These are phyloP conservation scores for Drosophila orosa DNA, from an alignment of 1,140 invertebrate genomes.

Conservation along the genomic window DNA sequence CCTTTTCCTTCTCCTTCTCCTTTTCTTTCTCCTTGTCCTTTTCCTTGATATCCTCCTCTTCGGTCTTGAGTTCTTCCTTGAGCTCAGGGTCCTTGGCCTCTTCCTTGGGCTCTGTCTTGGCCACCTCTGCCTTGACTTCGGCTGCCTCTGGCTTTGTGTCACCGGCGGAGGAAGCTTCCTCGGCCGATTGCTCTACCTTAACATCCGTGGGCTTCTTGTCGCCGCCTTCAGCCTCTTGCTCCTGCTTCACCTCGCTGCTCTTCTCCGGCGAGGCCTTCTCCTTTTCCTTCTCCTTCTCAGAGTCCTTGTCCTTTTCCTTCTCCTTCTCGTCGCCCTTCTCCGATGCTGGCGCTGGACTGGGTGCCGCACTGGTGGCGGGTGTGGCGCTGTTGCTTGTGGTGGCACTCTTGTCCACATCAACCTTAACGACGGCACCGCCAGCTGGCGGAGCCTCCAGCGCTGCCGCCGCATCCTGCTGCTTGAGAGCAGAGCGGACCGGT, in stretches of 20 bases:
- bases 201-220: constrained; percentile 64
- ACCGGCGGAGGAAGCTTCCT: constrained; percentile 21
- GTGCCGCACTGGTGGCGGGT: constrained; percentile 89
- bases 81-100: constrained; percentile 51
- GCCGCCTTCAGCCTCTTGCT: constrained; percentile 83
- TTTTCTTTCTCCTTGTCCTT: constrained; percentile 60
- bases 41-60: constrained; percentile 23
- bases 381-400: constrained; percentile 87
- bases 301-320: constrained; percentile 70
- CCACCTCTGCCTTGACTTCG: constrained; percentile 54
- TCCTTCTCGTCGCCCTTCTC: constrained; percentile 79
- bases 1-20: constrained; percentile 58
- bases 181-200: constrained; percentile 53
- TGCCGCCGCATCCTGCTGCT: constrained; percentile 49
- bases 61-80: constrained; percentile 58
- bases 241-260: constrained; percentile 84
- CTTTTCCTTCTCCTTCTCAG: constrained; percentile 55
- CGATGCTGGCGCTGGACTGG: constrained; percentile 87
- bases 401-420: constrained; percentile 84
- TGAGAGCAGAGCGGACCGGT: constrained; percentile 85
- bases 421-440: constrained; percentile 52
- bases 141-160: constrained; percentile 44
- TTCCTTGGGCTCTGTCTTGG: constrained; percentile 56
- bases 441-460: constrained; percentile 43
- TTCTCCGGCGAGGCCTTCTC: constrained; percentile 74